A percentile compares a stretch with the other conserved stretches of the same genome.
Evolutionary conservation across 1,140 invertebrate species (phyloP).

Genomic region (Calliopsis andreniformis): DNA sequence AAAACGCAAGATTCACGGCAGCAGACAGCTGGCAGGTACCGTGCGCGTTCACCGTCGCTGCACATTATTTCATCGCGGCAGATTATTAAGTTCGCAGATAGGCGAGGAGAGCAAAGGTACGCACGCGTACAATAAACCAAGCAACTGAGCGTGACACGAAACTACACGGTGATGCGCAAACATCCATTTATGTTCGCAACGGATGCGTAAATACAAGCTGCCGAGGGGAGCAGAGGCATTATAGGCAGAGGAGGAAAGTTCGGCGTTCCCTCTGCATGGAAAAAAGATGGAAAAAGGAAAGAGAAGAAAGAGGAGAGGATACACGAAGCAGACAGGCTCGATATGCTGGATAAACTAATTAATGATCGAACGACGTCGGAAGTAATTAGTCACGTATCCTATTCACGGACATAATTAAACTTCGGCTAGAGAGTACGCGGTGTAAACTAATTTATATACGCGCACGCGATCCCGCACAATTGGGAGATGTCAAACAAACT

Average conservation of each 20-base stretch:
- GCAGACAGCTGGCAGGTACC: neutral
- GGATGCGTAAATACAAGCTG: conserved; percentile 33
- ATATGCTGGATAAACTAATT: conserved; percentile 72
- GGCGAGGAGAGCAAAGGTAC: conserved; percentile 7
- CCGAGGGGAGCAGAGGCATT: neutral
- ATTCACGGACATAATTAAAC: conserved; percentile 67
- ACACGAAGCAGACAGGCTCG: conserved; percentile 45
- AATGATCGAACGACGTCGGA: conserved; percentile 72
- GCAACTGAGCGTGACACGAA: conserved; percentile 36
- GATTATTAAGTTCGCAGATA: conserved; percentile 27
- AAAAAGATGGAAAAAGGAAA: conserved; percentile 40
- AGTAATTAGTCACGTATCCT: conserved; percentile 73
- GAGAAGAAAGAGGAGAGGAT: conserved; percentile 43
- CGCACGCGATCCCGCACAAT: neutral
- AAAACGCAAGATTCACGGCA: conserved; percentile 9
- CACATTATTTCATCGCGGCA: conserved; percentile 23
- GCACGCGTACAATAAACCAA: conserved; percentile 29
- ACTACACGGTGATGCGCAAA: conserved; percentile 40
- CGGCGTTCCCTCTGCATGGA: conserved; percentile 7
- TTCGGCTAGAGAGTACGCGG: neutral
- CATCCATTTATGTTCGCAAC: conserved; percentile 31
- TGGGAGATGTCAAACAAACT: neutral
- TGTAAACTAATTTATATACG: conserved; percentile 5
- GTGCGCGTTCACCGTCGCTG: neutral
- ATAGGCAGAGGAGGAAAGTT: conserved; percentile 38